phyloP scores from a whole-genome alignment of 2,888 invertebrate genomes.

The Apotomis capreana region DNA sequence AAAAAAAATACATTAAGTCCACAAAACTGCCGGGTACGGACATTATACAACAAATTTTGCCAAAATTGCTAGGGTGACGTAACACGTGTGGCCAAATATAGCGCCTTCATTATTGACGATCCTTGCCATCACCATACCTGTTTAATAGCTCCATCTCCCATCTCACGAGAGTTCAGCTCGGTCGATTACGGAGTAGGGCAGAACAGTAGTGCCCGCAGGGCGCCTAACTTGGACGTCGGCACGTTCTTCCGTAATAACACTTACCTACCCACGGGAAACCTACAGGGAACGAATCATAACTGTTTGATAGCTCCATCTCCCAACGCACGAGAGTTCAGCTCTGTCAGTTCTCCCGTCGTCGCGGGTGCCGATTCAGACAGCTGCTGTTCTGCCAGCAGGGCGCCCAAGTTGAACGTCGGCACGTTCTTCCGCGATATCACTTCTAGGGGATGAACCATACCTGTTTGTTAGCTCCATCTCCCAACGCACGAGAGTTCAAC shows the following conservation, averaged over 20 bases:
- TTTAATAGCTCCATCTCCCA: slow-evolving; percentile 57
- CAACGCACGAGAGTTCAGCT: slow-evolving; percentile 48
- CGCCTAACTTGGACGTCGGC: slow-evolving; percentile 68
- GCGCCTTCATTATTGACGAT: no score
- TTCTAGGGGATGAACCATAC: slow-evolving; percentile 54
- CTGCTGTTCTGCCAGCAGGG: slow-evolving; percentile 69
- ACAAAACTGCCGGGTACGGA: no score
- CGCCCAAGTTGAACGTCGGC: slow-evolving; percentile 68
- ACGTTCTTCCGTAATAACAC: slow-evolving; percentile 64
- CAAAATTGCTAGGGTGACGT: no score
- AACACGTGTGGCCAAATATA: no score
- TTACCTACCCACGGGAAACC: no score
- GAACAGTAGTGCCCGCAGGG: slow-evolving; percentile 66
- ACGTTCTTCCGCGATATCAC: slow-evolving; percentile 63
- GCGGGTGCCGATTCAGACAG: slow-evolving; percentile 58
- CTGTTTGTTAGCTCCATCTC: no score
- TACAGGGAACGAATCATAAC: slow-evolving; percentile 54
- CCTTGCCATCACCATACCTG: slow-evolving; percentile 55
- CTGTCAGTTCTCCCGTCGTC: slow-evolving; percentile 44
- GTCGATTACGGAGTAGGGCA: slow-evolving; percentile 39
- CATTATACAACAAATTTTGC: no score
- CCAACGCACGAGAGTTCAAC: no score
- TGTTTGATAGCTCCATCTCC: slow-evolving; percentile 61
- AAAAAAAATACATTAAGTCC: no score
- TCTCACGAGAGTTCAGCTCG: slow-evolving; percentile 49